Evolutionary conservation across 2,797 vertebrate species (phyloP), one percentile per base, ranked within the genome.

Genomic region (Cottoperca gobio): DNA sequence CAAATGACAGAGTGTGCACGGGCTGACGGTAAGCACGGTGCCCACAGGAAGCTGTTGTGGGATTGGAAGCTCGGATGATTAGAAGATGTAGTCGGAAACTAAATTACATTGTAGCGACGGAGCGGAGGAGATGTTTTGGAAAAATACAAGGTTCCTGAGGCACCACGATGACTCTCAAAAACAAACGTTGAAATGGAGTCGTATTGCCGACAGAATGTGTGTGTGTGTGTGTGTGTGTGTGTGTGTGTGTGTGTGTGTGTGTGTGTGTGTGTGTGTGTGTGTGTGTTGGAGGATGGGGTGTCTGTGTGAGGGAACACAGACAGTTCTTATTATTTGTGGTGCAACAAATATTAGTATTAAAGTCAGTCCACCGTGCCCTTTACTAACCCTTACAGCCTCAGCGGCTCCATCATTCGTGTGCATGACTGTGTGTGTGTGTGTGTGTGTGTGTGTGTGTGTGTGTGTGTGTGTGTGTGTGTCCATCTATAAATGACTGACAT

Each of bases 1-100:
- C 75, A 92, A 94, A 94, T 94, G 81, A 93, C 80, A 93, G 89
- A 89, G 85, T 85, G 61, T 9, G 61, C 24, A 16, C 33, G 68
- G 65, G n/a, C n/a, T n/a, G n/a, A n/a, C n/a, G n/a, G n/a, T n/a
- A n/a, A n/a, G 61, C 24, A 16, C 33, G 68, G 65, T 64, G 82
- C 82, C 82, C 87, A 80, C 87, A 88, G 92, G 92, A 93, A 90
- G 83, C 74, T 78, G 75, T 62, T 86, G 92, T 49, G 89, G 89
- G 81, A 66, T 68, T 42, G 68, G 76, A 78, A 71, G 72, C 70
- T 65, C 71, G 53, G 71, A 80, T 89, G 90, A 93, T 93, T 91
- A 90, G 79, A 93, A 83, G 87, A 88, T 71, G 81, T 53, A 68
- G 86, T 80, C 62, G 58, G 76, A 88, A 83, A 76, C 66, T 23